A percentile compares a stretch with the other conserved stretches of the same genome.
phyloP scores from a whole-genome alignment of 2,888 invertebrate genomes.

The Andrena minutula region DNA sequence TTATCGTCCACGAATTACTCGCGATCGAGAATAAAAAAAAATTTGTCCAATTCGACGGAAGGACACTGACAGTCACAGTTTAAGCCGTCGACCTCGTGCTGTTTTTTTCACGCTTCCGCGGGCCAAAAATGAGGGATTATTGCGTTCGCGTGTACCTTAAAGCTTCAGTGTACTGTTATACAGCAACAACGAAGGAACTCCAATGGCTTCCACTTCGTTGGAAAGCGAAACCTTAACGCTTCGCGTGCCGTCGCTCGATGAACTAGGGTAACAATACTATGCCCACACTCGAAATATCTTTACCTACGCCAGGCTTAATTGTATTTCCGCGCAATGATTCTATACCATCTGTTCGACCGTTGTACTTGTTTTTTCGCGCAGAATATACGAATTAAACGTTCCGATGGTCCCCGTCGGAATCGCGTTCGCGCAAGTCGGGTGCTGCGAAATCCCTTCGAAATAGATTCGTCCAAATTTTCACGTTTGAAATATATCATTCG shows the following conservation, averaged over 20 bases:
- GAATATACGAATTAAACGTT: conserved; percentile 19
- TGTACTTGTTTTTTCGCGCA: background rate
- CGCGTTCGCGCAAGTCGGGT: conserved; percentile 49
- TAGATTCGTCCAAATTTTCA: background rate
- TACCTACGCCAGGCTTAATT: background rate
- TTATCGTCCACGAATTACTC: conserved; percentile 7
- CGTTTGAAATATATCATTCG: background rate
- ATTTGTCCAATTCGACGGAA: conserved; percentile 21
- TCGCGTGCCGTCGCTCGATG: background rate
- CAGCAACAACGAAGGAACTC: conserved; percentile 52
- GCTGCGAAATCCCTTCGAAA: conserved; percentile 5
- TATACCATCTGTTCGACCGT: conserved; percentile 19
- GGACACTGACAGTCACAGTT: conserved; percentile 23
- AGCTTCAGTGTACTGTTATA: conserved; percentile 24
- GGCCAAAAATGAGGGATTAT: background rate
- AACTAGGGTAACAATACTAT: background rate
- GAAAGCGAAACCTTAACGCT: conserved; percentile 22
- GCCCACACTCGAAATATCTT: background rate
- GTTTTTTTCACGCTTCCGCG: background rate
- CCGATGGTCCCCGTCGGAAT: conserved; percentile 8
- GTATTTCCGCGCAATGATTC: conserved; percentile 1
- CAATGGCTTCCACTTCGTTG: conserved; percentile 52
- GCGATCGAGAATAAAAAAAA: background rate
- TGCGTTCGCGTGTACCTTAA: conserved; percentile 36
- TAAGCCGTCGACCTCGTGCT: background rate